Evolutionary conservation across 35 echinoderm and acorn worm species (phyloP).

Genomic region (Antedon bifida): DNA sequence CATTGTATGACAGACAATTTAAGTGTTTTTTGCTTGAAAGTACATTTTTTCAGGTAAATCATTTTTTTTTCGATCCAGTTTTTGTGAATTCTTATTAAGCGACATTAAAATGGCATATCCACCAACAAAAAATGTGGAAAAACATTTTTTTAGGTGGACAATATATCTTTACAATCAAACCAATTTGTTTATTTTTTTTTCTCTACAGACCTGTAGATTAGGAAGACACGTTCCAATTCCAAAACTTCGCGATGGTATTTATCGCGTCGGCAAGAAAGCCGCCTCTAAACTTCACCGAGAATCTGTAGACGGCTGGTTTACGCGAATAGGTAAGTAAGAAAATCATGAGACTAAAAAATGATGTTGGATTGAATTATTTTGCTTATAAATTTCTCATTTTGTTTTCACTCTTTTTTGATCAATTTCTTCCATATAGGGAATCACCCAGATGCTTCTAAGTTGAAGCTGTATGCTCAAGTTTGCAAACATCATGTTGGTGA

Average conservation of each 20-base stretch:
- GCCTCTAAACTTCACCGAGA: conserved; percentile 60
- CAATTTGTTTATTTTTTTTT: not conserved
- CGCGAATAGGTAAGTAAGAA: conserved; percentile 4
- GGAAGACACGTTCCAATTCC: conserved; percentile 85
- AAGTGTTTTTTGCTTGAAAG: too few species aligned
- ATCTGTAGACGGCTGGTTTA: conserved; percentile 71
- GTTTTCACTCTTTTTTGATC: not conserved
- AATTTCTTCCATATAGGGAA: not conserved
- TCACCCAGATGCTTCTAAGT: conserved; percentile 54
- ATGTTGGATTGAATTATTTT: too few species aligned
- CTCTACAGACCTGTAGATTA: conserved; percentile 56
- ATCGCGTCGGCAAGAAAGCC: conserved; percentile 77
- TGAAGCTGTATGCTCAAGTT: conserved; percentile 88
- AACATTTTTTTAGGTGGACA: too few species aligned
- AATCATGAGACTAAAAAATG: too few species aligned
- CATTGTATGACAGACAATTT: too few species aligned
- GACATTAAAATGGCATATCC: too few species aligned
- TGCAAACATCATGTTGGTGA: conserved; percentile 95
- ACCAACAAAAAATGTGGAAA: too few species aligned
- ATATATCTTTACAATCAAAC: not conserved
- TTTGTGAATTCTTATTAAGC: too few species aligned
- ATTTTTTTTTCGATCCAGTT: too few species aligned
- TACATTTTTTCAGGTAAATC: too few species aligned
- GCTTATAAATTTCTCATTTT: too few species aligned
- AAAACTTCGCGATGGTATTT: conserved; percentile 73